Evolutionary conservation across 2,888 invertebrate genomes (phyloP), one percentile per base, ranked within the genome.

Genomic region (Standfussiana lucernea): DNA sequence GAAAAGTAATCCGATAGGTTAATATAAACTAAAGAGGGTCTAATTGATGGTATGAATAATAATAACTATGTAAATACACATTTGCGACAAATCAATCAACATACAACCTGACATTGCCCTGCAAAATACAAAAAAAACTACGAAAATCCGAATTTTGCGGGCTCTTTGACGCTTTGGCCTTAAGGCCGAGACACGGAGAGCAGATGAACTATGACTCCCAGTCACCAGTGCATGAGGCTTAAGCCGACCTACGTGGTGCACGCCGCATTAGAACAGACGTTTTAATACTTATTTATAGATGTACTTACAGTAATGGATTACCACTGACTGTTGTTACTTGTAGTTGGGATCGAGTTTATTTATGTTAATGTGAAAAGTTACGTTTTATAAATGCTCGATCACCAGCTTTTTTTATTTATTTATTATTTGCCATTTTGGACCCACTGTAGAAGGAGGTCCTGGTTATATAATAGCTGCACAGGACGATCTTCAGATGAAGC

Each of bases 201-300:
- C 90, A 90, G 91, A 91, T 91, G 89, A 91, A 88, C 88, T 90
- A 87, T 80, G 88, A 82, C 85, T 82, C 59, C 75, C 71, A 50
- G 64, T 45, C 21, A 37, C 75, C 72, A 74, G 71, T 77, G 83
- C 81, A 83, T 53, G 53, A 66, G 65, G 80, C 84, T 89, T 82
- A 85, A 85, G 84, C 82, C 77, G 42, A 75, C 72, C 70, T 75
- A 77, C 77, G 81, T 61, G 85, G 76, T 73, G 47, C 71, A 75
- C 61, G 69, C 47, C 71, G 82, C 86, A 82, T 87, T 88, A 89
- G 71, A 65, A 75, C 75, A 64, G 84, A 82, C 80, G 64, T 67
- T 72, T 53, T 85, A 84, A 88, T 85, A 84, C 89, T 77, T 85
- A 88, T 86, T 86, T 88, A 86, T 84, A 84, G 78, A 77, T 74